Base-by-base conservation (phyloP, 2,888 invertebrate species). In the Pseudanteris insignis region DNA sequence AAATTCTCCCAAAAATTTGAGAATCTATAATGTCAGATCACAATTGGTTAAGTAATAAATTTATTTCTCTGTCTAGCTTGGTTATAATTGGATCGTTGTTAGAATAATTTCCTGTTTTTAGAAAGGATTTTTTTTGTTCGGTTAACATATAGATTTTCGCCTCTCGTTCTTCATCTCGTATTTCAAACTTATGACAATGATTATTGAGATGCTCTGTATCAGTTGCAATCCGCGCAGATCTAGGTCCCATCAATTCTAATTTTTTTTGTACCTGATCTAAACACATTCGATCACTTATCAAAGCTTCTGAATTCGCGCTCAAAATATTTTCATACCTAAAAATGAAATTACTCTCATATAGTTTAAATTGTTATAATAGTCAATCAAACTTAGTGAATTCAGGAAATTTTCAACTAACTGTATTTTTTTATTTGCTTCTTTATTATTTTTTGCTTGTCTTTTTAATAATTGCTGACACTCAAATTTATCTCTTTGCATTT, bases 401-500 rank as follows among this genome's bases (percentile, higher is more conserved):
- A n/a, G n/a, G 14, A 26, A 38, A 21, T 25, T 28, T n/a, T n/a
- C n/a, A 18, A 10, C 67, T 55, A 63, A 76, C 80, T 79, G 68
- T 4, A 77, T 65, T 37, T 72, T 72, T 59, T 74, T 69, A 9
- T 78, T 64, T 61, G 79, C 76, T 36, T 80, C 73, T 48, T 75
- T 74, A 51, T 83, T 84, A 1, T 77, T 81, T 53, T 83, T 81
- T 11, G 84, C 81, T 67, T 85, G 84, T 4, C 79, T 70, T 51
- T 86, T 81, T 68, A 86, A 76, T 28, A 82, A 82, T 38, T 81
- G 79, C 28, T 87, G 81, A 57, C 84, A 81, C 70, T 81, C 81
- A 28, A 83, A 81, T 71, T 88, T 88, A 57, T 86, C 75, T 30
- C 83, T 81, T 60, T 90, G 89, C 44, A 89, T 82, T 70, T 90